These are phyloP conservation scores for Mystacornis crossleyi DNA, from an alignment of 2,113 vertebrate genomes.

Conservation along the genomic window DNA sequence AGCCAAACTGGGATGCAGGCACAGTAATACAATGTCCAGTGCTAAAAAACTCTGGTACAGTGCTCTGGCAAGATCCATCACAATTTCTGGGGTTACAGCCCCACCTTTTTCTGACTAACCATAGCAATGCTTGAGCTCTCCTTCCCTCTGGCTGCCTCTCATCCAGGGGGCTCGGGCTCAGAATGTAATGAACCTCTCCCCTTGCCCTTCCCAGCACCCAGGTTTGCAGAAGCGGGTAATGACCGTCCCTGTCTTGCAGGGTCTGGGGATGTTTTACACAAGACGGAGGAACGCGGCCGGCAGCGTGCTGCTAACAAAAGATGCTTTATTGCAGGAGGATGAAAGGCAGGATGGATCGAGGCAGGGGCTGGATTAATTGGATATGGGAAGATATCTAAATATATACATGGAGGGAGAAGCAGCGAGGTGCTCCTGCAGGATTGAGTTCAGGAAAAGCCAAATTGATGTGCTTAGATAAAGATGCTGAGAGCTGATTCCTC, in stretches of 20 bases:
- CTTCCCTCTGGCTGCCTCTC: neutral
- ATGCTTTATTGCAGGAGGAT: neutral
- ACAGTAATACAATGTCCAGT: neutral
- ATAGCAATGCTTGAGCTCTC: neutral
- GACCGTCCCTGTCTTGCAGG: neutral
- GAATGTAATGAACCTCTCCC: neutral
- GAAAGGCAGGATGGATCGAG: neutral
- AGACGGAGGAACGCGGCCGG: neutral
- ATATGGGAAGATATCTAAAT: neutral
- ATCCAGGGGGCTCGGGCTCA: neutral
- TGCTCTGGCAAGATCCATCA: neutral
- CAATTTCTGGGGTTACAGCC: constrained; percentile 16
- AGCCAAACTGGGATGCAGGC: neutral
- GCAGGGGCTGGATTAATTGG: constrained; percentile 17
- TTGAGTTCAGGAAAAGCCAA: neutral
- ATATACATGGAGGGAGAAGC: neutral
- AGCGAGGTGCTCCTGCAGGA: neutral
- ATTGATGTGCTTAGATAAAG: neutral
- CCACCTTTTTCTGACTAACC: neutral
- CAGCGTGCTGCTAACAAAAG: neutral
- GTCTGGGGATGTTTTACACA: neutral
- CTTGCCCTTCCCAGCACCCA: neutral
- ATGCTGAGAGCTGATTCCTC: neutral
- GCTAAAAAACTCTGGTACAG: neutral
- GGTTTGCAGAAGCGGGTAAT: neutral